Percentiles rank a stretch among this genome's conserved stretches.
phyloP scores from a whole-genome alignment of 1,140 invertebrate species.

The Aphelenchoides fujianensis region DNA sequence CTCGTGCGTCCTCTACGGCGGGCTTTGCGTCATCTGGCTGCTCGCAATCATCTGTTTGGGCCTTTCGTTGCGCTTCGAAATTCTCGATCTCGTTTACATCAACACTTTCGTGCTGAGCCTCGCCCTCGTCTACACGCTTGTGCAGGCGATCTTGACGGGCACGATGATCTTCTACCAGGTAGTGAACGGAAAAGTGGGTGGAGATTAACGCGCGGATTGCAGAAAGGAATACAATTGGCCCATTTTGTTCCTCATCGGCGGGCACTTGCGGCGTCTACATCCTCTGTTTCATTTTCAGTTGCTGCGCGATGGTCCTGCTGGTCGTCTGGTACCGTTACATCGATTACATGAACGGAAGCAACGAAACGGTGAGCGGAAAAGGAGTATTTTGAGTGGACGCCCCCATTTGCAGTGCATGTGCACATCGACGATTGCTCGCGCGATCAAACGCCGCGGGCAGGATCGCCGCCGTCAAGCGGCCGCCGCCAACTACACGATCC shows the following conservation, averaged over 20 bases:
- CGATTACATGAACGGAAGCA: conserved; percentile 54
- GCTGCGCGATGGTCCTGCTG: conserved; percentile 42
- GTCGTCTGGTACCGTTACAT: conserved; percentile 60
- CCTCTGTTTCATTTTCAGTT: conserved; percentile 44
- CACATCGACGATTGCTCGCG: conserved; percentile 30
- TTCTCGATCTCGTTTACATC: conserved; percentile 56
- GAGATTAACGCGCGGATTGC: conserved; percentile 14
- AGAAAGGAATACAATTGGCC: conserved; percentile 50
- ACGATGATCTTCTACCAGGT: conserved; percentile 58
- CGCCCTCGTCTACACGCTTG: conserved; percentile 40
- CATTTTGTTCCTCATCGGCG: conserved; percentile 41
- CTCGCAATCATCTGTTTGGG: conserved; percentile 45
- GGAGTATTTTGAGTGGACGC: neutral
- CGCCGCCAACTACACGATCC: conserved; percentile 47
- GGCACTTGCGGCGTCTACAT: conserved; percentile 48
- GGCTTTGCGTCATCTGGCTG: conserved; percentile 50
- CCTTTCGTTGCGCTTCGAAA: conserved; percentile 52
- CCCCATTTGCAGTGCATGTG: conserved; percentile 44
- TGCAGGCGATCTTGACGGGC: conserved; percentile 49
- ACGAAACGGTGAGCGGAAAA: conserved; percentile 47
- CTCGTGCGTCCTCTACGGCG: conserved; percentile 52
- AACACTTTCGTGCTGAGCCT: conserved; percentile 51
- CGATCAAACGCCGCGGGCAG: conserved; percentile 43
- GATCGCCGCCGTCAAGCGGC: conserved; percentile 19
- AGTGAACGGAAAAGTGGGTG: conserved; percentile 20